Base-by-base conservation (phyloP, 2,113 vertebrate species). In the Menidia beryllina region DNA sequence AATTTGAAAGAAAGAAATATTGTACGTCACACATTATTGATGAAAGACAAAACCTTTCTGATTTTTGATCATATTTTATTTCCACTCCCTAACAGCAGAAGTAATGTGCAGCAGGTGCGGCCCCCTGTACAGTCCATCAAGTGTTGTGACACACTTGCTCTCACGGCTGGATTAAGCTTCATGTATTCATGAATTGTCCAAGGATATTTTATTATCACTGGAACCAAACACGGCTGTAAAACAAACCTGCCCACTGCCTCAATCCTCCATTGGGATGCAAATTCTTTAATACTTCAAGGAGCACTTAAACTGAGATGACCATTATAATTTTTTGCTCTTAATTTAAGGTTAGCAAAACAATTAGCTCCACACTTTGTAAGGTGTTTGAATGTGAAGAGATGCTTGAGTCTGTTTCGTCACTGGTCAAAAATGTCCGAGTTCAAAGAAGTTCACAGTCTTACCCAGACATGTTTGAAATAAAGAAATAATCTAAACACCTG, bases 361-460 rank as follows among this genome's bases (percentile, higher is more conserved):
- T 15, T 20, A 43, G 43, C 30, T 53, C 50, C 59, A 58, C 19
- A n/a, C 11, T 59, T 15, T 24, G 24, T 56, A 72, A 75, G 58
- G 45, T 72, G 71, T 58, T 71, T 61, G 65, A 52, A 41, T 55
- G 51, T 45, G 66, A 54, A 51, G 50, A 59, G 60, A 81, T 61
- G 67, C 27, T 54, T 34, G 19, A 54, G 67, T 58, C 26, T 4
- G 17, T 64, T 21, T 60, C 52, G 67, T 85, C 69, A 77, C 27
- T 13, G 3, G 54, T 62, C n/a, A 72, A 47, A 82, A 82, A 84
- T 69, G 11, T 26, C 63, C 67, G 79, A 83, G 50, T 59, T 53
- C 13, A 54, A 30, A 69, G 65, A 54, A 27, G 15, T 34, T 72
- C 27, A 38, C 45, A 55, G 13, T 26, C 36, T 50, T 62, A 67